Percentiles rank a stretch among this genome's conserved stretches.
phyloP scores from a whole-genome alignment of 2,888 invertebrate species.

The Agrypnus murinus region DNA sequence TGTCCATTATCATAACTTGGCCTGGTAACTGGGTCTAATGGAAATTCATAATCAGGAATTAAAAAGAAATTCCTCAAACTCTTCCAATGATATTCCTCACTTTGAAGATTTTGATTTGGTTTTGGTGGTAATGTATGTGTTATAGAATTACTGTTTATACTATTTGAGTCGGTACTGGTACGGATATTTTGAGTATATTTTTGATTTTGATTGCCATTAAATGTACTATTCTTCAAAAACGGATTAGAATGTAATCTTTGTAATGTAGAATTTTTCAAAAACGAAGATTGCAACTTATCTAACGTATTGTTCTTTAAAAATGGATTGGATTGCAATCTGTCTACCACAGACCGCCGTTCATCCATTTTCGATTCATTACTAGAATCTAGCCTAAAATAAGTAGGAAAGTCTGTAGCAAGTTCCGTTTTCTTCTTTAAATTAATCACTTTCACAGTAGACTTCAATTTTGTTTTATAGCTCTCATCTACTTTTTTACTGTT shows the following conservation, averaged over 20 bases:
- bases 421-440: neutral
- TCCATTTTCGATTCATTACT: neutral
- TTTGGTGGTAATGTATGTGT: neutral
- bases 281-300: no score
- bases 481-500: neutral
- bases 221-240: no score
- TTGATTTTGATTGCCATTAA: neutral
- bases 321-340: no score
- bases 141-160: neutral
- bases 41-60: slow-evolving; percentile 70
- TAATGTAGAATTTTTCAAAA: neutral
- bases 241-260: no score
- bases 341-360: no score
- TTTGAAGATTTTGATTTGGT: neutral
- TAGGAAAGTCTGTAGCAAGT: neutral
- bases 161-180: neutral
- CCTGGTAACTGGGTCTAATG: slow-evolving; percentile 65
- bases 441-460: neutral
- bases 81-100: slow-evolving; percentile 61
- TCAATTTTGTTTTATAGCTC: neutral
- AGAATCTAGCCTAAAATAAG: neutral
- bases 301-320: no score
- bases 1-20: slow-evolving; percentile 67
- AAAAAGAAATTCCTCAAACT: slow-evolving; percentile 66
- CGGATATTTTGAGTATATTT: neutral